Conservation (phyloP, 2,113 vertebrate genomes). For the Cyprinodon tularosa region DNA sequence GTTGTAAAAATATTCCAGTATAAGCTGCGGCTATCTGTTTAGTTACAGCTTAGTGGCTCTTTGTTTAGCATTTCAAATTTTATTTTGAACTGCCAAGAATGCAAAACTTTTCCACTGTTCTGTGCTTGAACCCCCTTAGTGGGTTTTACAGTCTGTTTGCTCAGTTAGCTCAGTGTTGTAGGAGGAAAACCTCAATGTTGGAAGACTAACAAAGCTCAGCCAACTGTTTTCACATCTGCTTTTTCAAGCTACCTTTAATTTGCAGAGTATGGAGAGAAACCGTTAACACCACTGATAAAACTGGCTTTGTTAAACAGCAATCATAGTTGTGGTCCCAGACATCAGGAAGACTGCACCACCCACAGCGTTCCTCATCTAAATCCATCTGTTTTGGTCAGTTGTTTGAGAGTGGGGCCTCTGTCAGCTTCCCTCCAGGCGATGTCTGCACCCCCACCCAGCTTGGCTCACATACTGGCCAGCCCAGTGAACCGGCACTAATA, state of each 20-base stretch:
- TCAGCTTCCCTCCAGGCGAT: slow-evolving; percentile 51
- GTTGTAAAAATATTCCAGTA: background rate
- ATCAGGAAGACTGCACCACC: slow-evolving; percentile 39
- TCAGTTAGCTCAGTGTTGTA: slow-evolving; percentile 4
- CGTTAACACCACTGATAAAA: slow-evolving; percentile 30
- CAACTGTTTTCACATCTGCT: slow-evolving; percentile 14
- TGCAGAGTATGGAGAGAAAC: background rate
- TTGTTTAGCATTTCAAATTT: background rate
- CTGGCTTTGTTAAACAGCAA: slow-evolving; percentile 41
- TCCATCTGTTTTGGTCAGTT: slow-evolving; percentile 59
- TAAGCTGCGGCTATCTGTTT: background rate
- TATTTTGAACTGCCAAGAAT: background rate
- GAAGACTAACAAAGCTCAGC: slow-evolving; percentile 8
- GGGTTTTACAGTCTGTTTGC: slow-evolving; percentile 1
- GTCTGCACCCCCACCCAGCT: slow-evolving; percentile 40
- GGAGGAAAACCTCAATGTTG: slow-evolving; percentile 12
- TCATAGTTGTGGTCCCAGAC: slow-evolving; percentile 55
- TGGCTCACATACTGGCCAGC: slow-evolving; percentile 44
- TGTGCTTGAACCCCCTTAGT: background rate
- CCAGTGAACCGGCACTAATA: slow-evolving; percentile 64
- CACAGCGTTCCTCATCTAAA: slow-evolving; percentile 43
- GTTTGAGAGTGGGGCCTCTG: slow-evolving; percentile 49
- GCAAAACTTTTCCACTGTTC: background rate
- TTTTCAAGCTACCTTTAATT: slow-evolving; percentile 19
- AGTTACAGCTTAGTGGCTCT: background rate